A percentile compares a stretch with the other conserved stretches of the same genome.
phyloP scores from a whole-genome alignment of 1,140 invertebrate species.

The Sitophilus oryzae region DNA sequence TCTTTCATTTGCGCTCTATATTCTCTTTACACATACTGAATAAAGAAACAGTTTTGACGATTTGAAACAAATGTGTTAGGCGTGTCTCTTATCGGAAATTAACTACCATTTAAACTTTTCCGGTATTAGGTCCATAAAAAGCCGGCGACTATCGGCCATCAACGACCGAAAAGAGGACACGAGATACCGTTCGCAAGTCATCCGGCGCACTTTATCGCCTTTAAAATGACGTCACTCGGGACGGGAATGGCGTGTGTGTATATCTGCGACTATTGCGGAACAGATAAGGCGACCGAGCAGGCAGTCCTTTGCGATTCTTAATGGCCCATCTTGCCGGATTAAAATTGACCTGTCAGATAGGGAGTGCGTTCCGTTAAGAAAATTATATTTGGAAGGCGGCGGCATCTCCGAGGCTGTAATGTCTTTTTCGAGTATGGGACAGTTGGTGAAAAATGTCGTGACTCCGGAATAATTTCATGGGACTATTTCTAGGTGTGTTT shows the following conservation, averaged over 20 bases:
- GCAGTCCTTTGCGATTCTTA: constrained; percentile 8
- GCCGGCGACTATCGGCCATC: neutral
- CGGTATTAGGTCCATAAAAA: neutral
- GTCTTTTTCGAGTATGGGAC: neutral
- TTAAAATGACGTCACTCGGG: constrained; percentile 8
- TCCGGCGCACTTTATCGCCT: constrained; percentile 2
- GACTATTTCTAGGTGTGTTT: no score
- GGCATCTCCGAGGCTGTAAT: neutral
- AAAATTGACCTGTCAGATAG: constrained; percentile 15
- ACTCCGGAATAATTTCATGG: neutral
- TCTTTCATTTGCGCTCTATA: no score
- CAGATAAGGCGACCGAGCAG: constrained; percentile 17
- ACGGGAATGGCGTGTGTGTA: constrained; percentile 16
- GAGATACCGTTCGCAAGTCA: neutral
- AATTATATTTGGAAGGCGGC: constrained; percentile 4
- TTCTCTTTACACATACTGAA: no score
- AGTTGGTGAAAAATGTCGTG: neutral
- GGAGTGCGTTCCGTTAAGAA: constrained; percentile 8
- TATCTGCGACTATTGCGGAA: constrained; percentile 15
- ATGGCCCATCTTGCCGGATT: constrained; percentile 16
- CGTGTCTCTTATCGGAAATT: no score
- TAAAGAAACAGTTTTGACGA: no score
- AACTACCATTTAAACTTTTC: neutral
- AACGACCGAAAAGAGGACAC: neutral
- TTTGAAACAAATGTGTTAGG: no score